Conservation (phyloP, 2,113 vertebrate genomes). For the Brachypodius melanocephalos region DNA sequence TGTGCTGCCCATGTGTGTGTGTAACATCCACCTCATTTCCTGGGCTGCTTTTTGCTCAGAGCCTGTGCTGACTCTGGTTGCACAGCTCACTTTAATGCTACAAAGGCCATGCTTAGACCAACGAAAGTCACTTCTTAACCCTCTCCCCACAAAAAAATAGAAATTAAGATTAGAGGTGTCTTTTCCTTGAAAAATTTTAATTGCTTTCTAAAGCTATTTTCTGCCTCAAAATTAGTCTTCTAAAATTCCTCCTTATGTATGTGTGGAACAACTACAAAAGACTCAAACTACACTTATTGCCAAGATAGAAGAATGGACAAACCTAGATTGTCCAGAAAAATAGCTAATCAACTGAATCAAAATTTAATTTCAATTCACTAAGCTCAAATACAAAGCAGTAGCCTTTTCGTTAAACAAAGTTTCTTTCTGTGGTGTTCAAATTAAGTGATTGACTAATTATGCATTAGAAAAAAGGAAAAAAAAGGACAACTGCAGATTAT, state of each 20-base stretch:
- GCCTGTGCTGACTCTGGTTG: neutral
- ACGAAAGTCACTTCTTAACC: neutral
- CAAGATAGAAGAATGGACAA: neutral
- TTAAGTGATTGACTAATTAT: neutral
- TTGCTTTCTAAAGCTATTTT: neutral
- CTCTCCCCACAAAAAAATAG: neutral
- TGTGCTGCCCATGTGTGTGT: accelerated
- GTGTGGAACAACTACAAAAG: neutral
- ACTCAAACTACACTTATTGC: neutral
- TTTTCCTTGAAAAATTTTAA: neutral
- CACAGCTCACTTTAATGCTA: neutral
- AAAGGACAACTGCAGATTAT: neutral
- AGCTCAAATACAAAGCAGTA: neutral
- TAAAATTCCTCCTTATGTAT: neutral
- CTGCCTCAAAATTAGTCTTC: neutral
- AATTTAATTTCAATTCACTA: neutral
- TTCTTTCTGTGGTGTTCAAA: neutral
- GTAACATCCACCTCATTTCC: accelerated
- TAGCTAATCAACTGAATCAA: neutral
- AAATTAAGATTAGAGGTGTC: neutral
- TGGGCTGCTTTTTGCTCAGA: neutral
- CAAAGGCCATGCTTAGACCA: neutral
- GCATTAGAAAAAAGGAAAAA: neutral
- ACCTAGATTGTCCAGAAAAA: neutral
- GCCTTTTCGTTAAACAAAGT: neutral